Conservation (phyloP, 2,113 vertebrate genomes). For the Procapra przewalskii region DNA sequence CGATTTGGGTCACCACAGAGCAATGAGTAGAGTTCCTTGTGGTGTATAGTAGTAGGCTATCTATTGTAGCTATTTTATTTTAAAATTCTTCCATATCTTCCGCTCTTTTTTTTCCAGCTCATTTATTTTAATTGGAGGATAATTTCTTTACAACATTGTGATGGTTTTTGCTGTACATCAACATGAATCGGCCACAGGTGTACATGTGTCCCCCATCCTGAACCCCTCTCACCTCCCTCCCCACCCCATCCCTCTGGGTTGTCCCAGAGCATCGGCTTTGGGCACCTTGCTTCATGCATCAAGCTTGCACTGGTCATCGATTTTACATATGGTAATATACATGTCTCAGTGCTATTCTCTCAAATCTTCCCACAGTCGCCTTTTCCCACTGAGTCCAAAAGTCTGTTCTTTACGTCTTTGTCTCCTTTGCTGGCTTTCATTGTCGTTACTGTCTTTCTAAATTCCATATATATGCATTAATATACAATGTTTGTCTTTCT, state of each 20-base stretch:
- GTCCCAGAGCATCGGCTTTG: neutral
- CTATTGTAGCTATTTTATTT: neutral
- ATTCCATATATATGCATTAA: neutral
- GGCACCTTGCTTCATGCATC: neutral
- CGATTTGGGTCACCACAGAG: neutral
- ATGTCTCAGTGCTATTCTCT: neutral
- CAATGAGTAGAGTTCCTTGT: neutral
- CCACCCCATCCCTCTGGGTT: neutral
- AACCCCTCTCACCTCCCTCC: neutral
- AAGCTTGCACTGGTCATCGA: neutral
- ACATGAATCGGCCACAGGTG: neutral
- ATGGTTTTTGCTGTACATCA: neutral
- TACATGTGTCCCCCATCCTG: neutral
- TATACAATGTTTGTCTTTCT: neutral
- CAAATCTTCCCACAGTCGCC: neutral
- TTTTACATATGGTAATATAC: neutral
- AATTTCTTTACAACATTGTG: neutral
- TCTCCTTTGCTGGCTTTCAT: neutral
- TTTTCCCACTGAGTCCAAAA: neutral
- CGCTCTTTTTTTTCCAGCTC: neutral
- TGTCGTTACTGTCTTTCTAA: neutral
- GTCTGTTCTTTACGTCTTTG: neutral
- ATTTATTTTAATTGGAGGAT: neutral
- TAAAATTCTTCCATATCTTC: neutral
- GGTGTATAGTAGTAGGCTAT: neutral